Conservation (phyloP, 1,140 invertebrate genomes). For the Lucilia sericata region DNA sequence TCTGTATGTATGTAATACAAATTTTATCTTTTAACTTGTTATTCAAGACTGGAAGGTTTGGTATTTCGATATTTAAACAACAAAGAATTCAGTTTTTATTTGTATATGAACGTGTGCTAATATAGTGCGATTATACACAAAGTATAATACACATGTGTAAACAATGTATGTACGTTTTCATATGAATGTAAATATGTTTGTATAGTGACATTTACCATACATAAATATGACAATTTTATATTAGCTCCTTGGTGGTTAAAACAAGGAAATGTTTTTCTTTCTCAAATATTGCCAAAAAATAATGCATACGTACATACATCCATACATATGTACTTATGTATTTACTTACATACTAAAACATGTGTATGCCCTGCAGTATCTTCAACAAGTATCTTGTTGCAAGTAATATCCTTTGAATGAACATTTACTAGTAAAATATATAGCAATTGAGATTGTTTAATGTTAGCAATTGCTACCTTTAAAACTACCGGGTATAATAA, state of each 20-base stretch:
- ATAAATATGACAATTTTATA: not conserved
- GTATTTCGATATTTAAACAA: not conserved
- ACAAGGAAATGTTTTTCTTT: constrained; percentile 27
- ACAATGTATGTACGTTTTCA: not conserved
- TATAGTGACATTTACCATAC: too few species aligned
- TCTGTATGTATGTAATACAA: not conserved
- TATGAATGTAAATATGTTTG: not conserved
- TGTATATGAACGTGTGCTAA: not conserved
- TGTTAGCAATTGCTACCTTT: too few species aligned
- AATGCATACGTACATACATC: not conserved
- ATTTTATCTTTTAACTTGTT: not conserved
- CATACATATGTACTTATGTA: not conserved
- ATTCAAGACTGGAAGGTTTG: constrained; percentile 2
- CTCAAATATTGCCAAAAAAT: constrained; percentile 21
- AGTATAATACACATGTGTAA: not conserved
- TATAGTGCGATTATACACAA: too few species aligned
- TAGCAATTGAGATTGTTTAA: too few species aligned
- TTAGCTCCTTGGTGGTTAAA: not conserved
- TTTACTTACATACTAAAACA: not conserved
- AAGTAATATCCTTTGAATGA: too few species aligned
- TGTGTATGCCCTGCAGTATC: not conserved
- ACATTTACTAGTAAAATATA: too few species aligned
- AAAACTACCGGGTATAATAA: too few species aligned
- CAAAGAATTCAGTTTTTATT: not conserved
- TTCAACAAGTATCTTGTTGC: not conserved